Evolutionary conservation across 1,140 invertebrate species (phyloP).

Genomic region (Chironomus striatipennis): DNA sequence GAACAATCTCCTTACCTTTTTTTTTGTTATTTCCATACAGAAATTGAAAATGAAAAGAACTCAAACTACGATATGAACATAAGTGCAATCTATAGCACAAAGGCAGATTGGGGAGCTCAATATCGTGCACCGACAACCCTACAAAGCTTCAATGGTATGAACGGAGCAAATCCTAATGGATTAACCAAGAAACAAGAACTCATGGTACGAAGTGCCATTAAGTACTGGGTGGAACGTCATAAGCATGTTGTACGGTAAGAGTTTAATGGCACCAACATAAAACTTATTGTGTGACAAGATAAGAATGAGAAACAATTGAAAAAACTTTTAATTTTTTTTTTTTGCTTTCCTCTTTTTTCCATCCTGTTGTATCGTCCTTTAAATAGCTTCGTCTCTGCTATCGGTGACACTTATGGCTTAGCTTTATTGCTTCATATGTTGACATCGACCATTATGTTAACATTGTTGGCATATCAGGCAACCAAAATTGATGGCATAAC

Average conservation of each 20-base stretch:
- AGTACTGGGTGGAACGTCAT: conserved; percentile 80
- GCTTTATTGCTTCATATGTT: conserved; percentile 74
- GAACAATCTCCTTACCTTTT: neutral
- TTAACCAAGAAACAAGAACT: conserved; percentile 73
- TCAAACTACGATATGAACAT: conserved; percentile 52
- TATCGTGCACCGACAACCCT: conserved; percentile 55
- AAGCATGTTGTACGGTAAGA: conserved; percentile 72
- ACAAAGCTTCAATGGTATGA: conserved; percentile 46
- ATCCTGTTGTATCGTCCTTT: no score
- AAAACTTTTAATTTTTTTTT: conserved; percentile 27
- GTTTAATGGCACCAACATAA: conserved; percentile 24
- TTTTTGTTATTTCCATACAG: neutral
- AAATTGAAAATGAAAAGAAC: conserved; percentile 42
- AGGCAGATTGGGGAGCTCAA: conserved; percentile 64
- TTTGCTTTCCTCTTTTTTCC: no score
- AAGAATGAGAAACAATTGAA: neutral
- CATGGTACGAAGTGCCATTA: conserved; percentile 71
- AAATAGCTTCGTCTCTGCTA: conserved; percentile 60
- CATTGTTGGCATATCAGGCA: conserved; percentile 72
- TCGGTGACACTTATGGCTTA: conserved; percentile 71
- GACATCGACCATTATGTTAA: conserved; percentile 70
- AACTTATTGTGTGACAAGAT: neutral
- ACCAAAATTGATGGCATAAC: conserved; percentile 70
- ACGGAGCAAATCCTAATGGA: conserved; percentile 59
- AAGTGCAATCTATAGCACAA: conserved; percentile 62